phyloP scores from a whole-genome alignment of 1,140 invertebrate species.

The Dendroctonus ponderosae region DNA sequence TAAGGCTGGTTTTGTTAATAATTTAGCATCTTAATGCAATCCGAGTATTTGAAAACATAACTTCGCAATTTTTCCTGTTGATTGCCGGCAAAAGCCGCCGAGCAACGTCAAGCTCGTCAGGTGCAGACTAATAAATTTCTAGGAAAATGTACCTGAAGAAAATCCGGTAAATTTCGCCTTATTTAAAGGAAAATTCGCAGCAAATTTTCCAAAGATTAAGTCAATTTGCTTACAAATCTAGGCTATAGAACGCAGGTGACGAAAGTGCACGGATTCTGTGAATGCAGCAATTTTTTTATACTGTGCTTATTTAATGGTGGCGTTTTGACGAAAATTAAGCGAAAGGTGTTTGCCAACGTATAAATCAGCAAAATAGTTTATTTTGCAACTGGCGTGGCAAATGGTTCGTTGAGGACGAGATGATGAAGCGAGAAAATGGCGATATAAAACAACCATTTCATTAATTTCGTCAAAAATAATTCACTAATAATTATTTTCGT shows the following conservation, averaged over 20 bases:
- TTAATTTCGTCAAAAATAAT: too few species aligned
- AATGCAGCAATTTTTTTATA: constrained; percentile 35
- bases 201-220: constrained; percentile 37
- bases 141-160: constrained; percentile 23
- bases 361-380: background rate
- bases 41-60: background rate
- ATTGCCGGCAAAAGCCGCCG: too few species aligned
- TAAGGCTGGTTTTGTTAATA: too few species aligned
- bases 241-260: constrained; percentile 32
- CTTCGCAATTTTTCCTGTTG: too few species aligned
- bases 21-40: constrained; percentile 1
- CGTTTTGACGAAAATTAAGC: constrained; percentile 16
- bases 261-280: constrained; percentile 30
- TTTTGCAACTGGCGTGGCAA: background rate
- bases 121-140: constrained; percentile 30
- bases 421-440: too few species aligned
- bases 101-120: constrained; percentile 7
- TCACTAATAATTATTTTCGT: too few species aligned
- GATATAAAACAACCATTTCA: too few species aligned
- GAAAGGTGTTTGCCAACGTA: constrained; percentile 5
- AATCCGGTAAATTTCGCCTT: constrained; percentile 25
- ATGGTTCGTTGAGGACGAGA: too few species aligned
- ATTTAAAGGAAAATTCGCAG: constrained; percentile 36
- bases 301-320: constrained; percentile 7
- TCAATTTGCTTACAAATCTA: constrained; percentile 39